Base-by-base conservation (phyloP, 2,113 vertebrate species). In the Dicerorhinus sumatrensis region DNA sequence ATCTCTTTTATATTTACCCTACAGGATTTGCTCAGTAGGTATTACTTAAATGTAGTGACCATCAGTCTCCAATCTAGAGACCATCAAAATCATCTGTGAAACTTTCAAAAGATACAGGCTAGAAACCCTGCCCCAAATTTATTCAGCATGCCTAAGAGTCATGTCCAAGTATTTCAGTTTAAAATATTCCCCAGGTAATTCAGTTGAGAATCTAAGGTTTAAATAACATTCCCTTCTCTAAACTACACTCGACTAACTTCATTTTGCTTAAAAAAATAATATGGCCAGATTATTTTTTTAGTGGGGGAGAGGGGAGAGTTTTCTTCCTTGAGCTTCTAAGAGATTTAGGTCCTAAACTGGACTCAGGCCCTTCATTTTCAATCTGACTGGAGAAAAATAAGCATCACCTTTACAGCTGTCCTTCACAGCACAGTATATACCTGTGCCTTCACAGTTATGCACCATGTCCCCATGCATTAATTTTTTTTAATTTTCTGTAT, bases 101-200 rank as follows among this genome's bases (percentile, higher is more conserved):
- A 95, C 54, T 83, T 91, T 83, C 46, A 77, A 73, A 83, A 75
- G 31, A 17, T 18, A 62, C 29, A 95, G n/a, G 56, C 23, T 31
- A n/a, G 51, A 84, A 91, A n/a, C 2, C 4, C 65, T 79, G 33
- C 48, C 60, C 25, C 48, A 65, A 39, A 60, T 72, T 93, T 77
- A 54, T 3, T 84, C 27, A 89, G 42, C 29, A 82, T 23, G n/a
- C 39, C 18, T 58, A 93, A 81, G 33, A 20, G 11, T n/a, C 25
- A 10, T n/a, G 25, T 46, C 39, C 58, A 60, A 51, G 11, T 29
- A 54, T 62, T 88, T 39, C 48, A 89, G 6, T 62, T 88, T 36
- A 82, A 91, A 86, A 91, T n/a, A 73, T 46, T 67, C 54, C 76
- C 84, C 58, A 94, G 54, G 70, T 39, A 79, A 88, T 51, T 95